phyloP scores from a whole-genome alignment of 2,797 vertebrate species.

The Prunella strophiata region DNA sequence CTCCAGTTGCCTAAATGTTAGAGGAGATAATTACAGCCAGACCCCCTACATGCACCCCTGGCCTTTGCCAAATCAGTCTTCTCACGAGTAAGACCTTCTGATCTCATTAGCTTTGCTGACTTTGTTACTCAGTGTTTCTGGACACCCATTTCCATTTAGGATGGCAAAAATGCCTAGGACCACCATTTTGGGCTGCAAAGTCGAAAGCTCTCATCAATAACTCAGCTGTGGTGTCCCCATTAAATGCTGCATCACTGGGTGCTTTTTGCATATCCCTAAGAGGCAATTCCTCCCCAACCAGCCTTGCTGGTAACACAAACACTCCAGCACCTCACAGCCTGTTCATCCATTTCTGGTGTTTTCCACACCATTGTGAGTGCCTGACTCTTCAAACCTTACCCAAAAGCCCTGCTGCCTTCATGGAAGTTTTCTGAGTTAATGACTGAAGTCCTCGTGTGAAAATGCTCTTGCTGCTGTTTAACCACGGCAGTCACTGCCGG shows the following conservation, averaged over 20 bases:
- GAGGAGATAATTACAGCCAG: background rate
- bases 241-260: background rate
- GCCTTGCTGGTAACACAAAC: background rate
- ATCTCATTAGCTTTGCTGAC: background rate
- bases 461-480: slow-evolving; percentile 36
- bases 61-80: background rate
- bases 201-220: background rate
- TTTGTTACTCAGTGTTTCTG: background rate
- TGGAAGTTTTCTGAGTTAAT: background rate
- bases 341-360: background rate
- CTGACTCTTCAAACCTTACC: background rate
- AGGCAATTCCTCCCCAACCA: background rate
- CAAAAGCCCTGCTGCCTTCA: background rate
- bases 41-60: rapidly evolving
- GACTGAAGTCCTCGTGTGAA: background rate
- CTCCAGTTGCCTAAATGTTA: background rate
- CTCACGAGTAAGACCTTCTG: background rate
- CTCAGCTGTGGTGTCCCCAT: background rate
- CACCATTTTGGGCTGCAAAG: background rate
- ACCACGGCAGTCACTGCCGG: background rate
- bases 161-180: background rate
- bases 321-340: background rate
- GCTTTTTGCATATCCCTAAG: background rate
- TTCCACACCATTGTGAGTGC: background rate
- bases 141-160: background rate